Evolutionary conservation across 92 coral and sea anemone species (phyloP).

Genomic region (Montipora capitata): DNA sequence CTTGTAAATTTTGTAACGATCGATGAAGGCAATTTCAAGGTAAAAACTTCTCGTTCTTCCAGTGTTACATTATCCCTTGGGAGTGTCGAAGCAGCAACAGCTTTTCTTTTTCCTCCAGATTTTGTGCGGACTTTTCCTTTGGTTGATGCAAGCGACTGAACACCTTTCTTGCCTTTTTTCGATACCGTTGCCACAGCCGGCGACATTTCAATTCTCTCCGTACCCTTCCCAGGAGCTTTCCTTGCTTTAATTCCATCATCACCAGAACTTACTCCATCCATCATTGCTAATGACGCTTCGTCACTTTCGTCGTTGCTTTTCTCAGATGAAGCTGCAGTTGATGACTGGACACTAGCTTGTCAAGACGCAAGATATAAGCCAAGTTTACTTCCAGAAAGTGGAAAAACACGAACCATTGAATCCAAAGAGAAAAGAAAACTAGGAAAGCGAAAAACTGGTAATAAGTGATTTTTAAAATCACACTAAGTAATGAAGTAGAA

Average conservation of each 20-base stretch:
- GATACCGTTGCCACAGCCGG: background rate
- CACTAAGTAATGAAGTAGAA: too few species aligned
- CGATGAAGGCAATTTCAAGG: constrained; percentile 19
- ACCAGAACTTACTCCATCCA: background rate
- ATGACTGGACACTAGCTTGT: background rate
- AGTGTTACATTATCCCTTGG: background rate
- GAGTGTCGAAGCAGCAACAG: background rate
- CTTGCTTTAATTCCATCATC: background rate
- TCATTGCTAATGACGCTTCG: background rate
- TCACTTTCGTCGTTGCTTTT: background rate
- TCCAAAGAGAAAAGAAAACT: too few species aligned
- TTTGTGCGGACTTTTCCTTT: background rate
- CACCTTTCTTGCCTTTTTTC: background rate
- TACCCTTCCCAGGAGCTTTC: background rate
- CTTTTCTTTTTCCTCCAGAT: constrained; percentile 1
- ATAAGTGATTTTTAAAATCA: too few species aligned
- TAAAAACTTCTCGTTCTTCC: constrained; percentile 21
- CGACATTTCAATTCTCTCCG: background rate
- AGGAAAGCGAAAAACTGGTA: too few species aligned
- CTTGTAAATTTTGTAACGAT: constrained; percentile 23
- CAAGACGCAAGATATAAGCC: too few species aligned
- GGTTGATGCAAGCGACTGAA: background rate
- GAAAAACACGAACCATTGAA: too few species aligned
- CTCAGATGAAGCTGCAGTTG: background rate
- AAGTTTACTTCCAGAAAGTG: background rate